Evolutionary conservation across 2,113 vertebrate species (phyloP).

Genomic region (Eubucco bourcierii): DNA sequence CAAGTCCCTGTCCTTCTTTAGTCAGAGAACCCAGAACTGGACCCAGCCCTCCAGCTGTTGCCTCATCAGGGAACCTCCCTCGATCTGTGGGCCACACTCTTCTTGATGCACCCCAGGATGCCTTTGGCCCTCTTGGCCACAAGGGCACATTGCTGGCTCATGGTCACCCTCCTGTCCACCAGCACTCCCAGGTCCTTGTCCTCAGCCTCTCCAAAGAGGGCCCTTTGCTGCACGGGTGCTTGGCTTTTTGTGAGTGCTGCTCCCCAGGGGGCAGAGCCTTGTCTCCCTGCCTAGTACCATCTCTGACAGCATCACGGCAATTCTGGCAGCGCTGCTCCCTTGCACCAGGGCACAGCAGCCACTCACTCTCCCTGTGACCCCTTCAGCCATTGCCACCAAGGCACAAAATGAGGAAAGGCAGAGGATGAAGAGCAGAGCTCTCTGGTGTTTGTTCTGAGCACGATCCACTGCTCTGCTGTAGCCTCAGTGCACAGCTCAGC

Average conservation of each 20-base stretch:
- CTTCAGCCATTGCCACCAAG: neutral
- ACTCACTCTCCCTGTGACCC: neutral
- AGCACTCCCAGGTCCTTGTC: neutral
- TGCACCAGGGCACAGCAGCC: neutral
- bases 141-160: too few relatives aligned
- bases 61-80: too few relatives aligned
- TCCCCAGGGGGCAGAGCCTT: neutral
- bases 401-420: neutral
- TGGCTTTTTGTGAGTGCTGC: neutral
- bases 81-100: too few relatives aligned
- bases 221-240: neutral
- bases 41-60: too few relatives aligned
- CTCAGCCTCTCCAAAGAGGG: neutral
- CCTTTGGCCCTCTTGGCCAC: too few relatives aligned
- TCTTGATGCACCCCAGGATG: too few relatives aligned
- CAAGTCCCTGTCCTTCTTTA: too few relatives aligned
- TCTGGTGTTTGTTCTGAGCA: neutral
- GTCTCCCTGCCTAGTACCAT: neutral
- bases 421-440: neutral
- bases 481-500: neutral
- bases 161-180: neutral
- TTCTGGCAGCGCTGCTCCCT: neutral
- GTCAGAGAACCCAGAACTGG: too few relatives aligned
- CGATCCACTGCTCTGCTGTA: neutral
- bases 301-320: neutral